A percentile compares a stretch with the other conserved stretches of the same genome.
phyloP scores from a whole-genome alignment of 2,888 invertebrate species.

The Gymnocheta viridis region DNA sequence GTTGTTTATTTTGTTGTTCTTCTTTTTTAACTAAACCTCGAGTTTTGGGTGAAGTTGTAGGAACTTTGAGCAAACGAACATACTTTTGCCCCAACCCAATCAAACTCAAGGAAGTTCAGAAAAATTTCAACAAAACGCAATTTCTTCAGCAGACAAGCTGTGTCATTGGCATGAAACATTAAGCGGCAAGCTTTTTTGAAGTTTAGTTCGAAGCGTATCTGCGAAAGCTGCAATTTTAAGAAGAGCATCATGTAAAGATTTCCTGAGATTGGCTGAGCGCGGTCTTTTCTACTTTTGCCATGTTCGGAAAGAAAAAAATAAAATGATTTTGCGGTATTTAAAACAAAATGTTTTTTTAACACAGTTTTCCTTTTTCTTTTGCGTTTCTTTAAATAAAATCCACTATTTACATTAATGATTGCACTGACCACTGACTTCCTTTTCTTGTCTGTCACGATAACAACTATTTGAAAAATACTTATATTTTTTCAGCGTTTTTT shows the following conservation, averaged over 20 bases:
- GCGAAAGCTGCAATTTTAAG: constrained; percentile 25
- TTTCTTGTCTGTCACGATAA: constrained; percentile 67
- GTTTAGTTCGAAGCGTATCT: constrained; percentile 46
- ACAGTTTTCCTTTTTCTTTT: constrained; percentile 34
- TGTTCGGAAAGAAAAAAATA: constrained; percentile 18
- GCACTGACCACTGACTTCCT: constrained; percentile 69
- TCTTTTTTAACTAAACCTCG: too few species aligned
- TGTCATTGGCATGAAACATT: constrained; percentile 29
- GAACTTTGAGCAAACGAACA: too few species aligned
- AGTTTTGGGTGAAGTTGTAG: too few species aligned
- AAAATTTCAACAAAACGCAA: constrained; percentile 29
- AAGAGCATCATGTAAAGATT: constrained; percentile 59
- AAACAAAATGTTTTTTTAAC: constrained; percentile 42
- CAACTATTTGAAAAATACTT: background rate
- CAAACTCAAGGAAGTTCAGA: constrained; percentile 9
- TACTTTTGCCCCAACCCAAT: background rate
- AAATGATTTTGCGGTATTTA: constrained; percentile 61
- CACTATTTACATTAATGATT: constrained; percentile 56
- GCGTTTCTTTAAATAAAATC: constrained; percentile 28
- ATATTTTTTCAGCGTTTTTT: constrained; percentile 12
- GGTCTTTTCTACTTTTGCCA: constrained; percentile 1
- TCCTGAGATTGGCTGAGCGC: constrained; percentile 62
- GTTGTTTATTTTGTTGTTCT: too few species aligned
- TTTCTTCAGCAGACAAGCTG: constrained; percentile 47
- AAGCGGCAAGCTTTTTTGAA: constrained; percentile 63